Conservation (phyloP, 2,797 vertebrate species). For the Helostoma temminkii region DNA sequence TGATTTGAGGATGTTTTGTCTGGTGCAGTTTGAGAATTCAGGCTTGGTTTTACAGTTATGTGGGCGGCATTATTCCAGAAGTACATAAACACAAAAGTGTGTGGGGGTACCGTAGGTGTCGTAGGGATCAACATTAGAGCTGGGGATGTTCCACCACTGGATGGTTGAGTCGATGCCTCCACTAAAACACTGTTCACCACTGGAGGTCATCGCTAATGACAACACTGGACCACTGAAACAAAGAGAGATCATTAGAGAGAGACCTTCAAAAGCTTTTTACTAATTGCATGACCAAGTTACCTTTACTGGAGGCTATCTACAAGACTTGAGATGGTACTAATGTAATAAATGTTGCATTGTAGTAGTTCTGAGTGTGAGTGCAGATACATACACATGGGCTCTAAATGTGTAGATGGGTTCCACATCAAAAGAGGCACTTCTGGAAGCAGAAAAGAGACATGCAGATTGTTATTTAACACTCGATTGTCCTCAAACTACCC, state of each 20-base stretch:
- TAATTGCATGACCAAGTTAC: not conserved
- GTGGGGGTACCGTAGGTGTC: constrained; percentile 91
- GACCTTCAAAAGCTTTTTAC: not conserved
- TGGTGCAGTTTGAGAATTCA: too few relatives aligned
- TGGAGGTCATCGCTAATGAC: constrained; percentile 93
- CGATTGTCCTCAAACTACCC: not conserved
- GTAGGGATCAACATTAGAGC: constrained; percentile 96
- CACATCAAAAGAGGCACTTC: constrained; percentile 99
- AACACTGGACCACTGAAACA: constrained; percentile 91
- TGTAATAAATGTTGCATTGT: not conserved
- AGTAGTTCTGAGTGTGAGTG: too few relatives aligned
- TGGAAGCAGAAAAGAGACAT: constrained; percentile 66
- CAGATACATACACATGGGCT: constrained; percentile 94
- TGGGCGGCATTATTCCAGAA: not conserved
- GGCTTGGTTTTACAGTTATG: too few relatives aligned
- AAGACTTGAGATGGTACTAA: not conserved
- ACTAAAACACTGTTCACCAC: constrained; percentile 97
- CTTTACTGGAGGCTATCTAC: not conserved
- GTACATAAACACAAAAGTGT: not conserved
- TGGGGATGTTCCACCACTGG: constrained; percentile 99
- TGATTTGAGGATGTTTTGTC: too few relatives aligned
- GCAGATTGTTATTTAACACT: not conserved
- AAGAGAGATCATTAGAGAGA: not conserved
- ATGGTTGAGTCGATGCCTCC: constrained; percentile 96
- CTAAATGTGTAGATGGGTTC: constrained; percentile 99